Evolutionary conservation across 2,888 invertebrate genomes (phyloP).

Genomic region (Macrophya annulata): DNA sequence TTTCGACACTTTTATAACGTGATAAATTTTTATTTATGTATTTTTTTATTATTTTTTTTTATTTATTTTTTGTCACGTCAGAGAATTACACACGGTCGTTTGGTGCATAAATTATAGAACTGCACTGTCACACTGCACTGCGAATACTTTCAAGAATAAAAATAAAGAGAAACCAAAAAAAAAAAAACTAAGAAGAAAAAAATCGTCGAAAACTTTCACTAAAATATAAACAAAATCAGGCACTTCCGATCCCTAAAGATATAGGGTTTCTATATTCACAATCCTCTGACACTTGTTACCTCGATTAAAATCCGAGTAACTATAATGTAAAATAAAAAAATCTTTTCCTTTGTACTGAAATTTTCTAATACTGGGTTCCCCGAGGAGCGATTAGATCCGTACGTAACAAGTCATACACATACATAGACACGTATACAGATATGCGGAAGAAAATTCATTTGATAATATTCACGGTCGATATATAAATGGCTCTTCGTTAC

Average conservation of each 20-base stretch:
- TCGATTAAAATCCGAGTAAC: neutral
- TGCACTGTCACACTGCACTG: neutral
- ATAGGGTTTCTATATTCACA: neutral
- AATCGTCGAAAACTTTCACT: neutral
- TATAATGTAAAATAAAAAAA: neutral
- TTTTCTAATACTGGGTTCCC: neutral
- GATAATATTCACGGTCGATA: conserved; percentile 43
- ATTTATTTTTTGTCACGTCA: neutral
- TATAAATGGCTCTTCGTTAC: conserved; percentile 37
- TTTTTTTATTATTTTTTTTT: too few relatives aligned
- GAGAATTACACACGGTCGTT: neutral
- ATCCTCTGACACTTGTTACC: conserved; percentile 26
- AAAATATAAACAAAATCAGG: neutral
- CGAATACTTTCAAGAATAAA: neutral
- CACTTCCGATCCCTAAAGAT: conserved; percentile 1
- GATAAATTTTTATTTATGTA: neutral
- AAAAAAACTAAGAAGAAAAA: neutral
- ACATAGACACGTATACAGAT: neutral
- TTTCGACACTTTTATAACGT: neutral
- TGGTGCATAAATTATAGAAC: neutral
- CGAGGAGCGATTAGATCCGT: neutral
- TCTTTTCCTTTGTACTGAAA: neutral
- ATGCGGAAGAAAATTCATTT: conserved; percentile 36
- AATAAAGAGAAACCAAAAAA: neutral
- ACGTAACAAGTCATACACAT: neutral